These are phyloP conservation scores for Pipistrellus pygmaeus DNA, from an alignment of 2,797 vertebrate genomes.

Conservation along the genomic window DNA sequence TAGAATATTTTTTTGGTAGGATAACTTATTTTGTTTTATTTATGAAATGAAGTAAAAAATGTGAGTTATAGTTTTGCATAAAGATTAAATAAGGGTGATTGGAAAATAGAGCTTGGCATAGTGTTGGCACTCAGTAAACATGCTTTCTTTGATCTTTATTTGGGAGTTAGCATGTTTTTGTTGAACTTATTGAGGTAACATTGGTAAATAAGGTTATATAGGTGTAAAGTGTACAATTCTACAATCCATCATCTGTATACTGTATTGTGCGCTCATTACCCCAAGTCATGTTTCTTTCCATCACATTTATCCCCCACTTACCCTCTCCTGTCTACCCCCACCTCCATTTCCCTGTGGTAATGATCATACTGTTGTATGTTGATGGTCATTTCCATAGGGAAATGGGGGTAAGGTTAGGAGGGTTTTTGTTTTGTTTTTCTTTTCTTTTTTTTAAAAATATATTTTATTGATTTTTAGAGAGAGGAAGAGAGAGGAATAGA, in stretches of 20 bases:
- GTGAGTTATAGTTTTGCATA: not conserved
- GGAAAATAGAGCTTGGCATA: not conserved
- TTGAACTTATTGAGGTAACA: not conserved
- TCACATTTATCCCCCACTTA: not conserved
- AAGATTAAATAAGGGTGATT: not conserved
- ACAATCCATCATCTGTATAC: not conserved
- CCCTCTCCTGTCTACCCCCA: not conserved
- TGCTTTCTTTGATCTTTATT: not conserved
- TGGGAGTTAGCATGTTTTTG: not conserved
- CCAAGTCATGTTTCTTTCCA: not conserved
- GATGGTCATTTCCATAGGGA: no score
- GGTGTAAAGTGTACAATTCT: not conserved
- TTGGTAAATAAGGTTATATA: not conserved
- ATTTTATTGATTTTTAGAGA: no score
- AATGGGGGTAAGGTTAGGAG: not conserved
- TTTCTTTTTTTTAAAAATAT: not conserved
- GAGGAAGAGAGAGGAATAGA: no score
- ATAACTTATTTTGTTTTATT: slow-evolving; percentile 10
- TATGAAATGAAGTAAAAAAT: not conserved
- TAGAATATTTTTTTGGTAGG: not conserved
- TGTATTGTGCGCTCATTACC: not conserved
- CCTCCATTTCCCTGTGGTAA: no score
- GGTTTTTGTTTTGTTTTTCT: not conserved
- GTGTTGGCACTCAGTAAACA: not conserved
- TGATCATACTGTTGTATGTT: not conserved